A percentile compares a stretch with the other conserved stretches of the same genome.
Evolutionary conservation across 2,797 vertebrate genomes (phyloP).

Genomic region (Coracias cyanogaster): DNA sequence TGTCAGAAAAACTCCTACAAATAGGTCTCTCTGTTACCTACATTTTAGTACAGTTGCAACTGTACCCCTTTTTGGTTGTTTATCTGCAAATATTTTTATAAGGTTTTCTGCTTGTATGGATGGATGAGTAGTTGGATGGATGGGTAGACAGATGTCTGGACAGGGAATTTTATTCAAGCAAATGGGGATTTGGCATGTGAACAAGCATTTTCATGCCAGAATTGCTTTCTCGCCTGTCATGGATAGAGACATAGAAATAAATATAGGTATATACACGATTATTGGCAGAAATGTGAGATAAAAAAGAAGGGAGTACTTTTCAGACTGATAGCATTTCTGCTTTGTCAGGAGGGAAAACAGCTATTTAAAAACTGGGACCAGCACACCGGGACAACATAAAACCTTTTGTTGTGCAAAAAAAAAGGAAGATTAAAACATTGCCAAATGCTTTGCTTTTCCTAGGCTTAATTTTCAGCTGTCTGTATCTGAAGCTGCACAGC

Average conservation of each 20-base stretch:
- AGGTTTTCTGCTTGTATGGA: neutral
- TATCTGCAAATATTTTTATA: neutral
- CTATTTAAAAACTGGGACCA: neutral
- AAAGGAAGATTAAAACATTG: neutral
- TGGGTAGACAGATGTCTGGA: constrained; percentile 1
- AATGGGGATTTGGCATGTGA: neutral
- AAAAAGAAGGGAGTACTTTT: neutral
- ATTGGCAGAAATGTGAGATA: neutral
- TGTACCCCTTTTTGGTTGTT: neutral
- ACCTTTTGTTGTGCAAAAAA: neutral
- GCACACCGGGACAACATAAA: neutral
- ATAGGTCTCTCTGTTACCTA: neutral
- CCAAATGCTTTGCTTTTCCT: neutral
- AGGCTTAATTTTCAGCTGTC: neutral
- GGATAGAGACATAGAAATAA: neutral
- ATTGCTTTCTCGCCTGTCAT: neutral
- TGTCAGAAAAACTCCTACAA: neutral
- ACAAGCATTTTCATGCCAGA: constrained; percentile 15
- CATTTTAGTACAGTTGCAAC: neutral
- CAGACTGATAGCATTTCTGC: neutral
- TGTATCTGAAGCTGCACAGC: neutral
- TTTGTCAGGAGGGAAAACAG: neutral
- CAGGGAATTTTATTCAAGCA: constrained; percentile 18
- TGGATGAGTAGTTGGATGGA: constrained; percentile 11
- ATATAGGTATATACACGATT: neutral